Conservation (phyloP, 2,888 invertebrate species). For the Bibio marci region DNA sequence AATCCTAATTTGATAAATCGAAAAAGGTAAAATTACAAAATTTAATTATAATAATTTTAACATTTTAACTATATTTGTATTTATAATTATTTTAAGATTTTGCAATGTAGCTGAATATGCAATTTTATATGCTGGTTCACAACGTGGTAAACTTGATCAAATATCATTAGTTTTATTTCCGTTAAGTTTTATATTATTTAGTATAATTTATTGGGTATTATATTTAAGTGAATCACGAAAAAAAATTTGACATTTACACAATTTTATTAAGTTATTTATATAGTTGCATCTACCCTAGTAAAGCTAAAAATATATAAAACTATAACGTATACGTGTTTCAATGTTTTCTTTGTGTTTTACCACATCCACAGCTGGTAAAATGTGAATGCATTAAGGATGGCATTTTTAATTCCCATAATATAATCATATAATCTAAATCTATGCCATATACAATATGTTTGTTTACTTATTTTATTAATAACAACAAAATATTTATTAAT, state of each 20-base stretch:
- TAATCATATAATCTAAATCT: no score
- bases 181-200: conserved; percentile 37
- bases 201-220: conserved; percentile 41
- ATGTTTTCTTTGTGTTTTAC: no score
- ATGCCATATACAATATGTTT: no score
- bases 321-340: no score
- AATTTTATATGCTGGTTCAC: conserved; percentile 42
- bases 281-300: no score
- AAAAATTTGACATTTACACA: conserved; percentile 17
- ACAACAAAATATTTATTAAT: no score
- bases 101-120: conserved; percentile 33
- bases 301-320: no score
- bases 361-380: no score
- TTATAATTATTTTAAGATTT: conserved; percentile 19
- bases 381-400: no score
- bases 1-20: neutral
- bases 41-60: neutral
- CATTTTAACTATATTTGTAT: neutral
- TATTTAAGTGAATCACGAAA: conserved; percentile 37
- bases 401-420: no score
- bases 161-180: conserved; percentile 43
- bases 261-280: no score
- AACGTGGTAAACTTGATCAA: conserved; percentile 40
- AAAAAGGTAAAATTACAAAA: neutral
- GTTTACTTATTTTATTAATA: no score